Evolutionary conservation across 2,113 vertebrate species (phyloP), one percentile per base, ranked within the genome.

Genomic region (Phylloscopus trochiloides): DNA sequence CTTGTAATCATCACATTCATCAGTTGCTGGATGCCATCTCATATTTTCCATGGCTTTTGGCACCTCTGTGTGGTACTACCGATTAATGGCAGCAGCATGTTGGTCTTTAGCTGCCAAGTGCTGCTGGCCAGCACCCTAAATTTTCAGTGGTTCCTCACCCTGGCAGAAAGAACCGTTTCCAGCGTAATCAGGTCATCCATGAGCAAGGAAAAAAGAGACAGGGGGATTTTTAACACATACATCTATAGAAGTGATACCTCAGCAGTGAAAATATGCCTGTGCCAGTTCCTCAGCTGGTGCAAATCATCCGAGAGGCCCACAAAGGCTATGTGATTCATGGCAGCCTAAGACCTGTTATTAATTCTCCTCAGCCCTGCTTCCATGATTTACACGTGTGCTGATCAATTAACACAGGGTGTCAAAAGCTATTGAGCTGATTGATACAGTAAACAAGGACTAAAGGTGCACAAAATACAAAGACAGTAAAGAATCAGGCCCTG

Each of bases 131-230:
- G 88, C 84, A 83, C 91, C 58, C 55, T 89, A 36, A 88, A 94
- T 65, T 87, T 96, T 86, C 31, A 40, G 86, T 92, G 88, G 74
- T 90, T 94, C 94, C 94, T 91, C 89, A 84, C 57, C 79, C 78
- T 91, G 95, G 92, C 90, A 97, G 73, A 84, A 94, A 78, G 94
- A 87, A 61, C 42, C 58, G 31, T 73, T 97, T 96, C 95, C 59
- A 72, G 71, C 7, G 28, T 89, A 70, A 94, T 89, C 85, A 83
- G 88, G 90, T 94, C 65, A 34, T 34, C 34, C 34, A 86, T 55
- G 59, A 87, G 72, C 55, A 86, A 94, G 34, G 25, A 31, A 34
- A 71, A 86, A 91, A 92, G 36, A 91, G 34, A 61, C 81, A 72
- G 7, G 8, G 55, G 48, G 55, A 61, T 5, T 76, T 43, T 79